phyloP scores from a whole-genome alignment of 1,140 invertebrate species.

The Eupristina koningsbergeri region DNA sequence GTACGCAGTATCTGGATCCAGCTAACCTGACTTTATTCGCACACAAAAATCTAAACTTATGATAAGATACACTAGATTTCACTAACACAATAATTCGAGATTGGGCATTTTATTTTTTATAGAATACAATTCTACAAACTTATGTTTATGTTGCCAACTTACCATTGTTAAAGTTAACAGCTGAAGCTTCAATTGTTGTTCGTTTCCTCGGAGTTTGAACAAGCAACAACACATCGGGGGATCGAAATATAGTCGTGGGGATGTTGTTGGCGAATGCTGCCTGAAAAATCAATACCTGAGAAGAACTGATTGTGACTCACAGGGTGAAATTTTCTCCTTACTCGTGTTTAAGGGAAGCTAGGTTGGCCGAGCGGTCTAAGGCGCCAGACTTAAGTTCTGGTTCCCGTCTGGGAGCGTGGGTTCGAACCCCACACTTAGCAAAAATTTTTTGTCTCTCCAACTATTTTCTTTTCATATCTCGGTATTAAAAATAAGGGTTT shows the following conservation, averaged over 20 bases:
- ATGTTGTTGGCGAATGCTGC: neutral
- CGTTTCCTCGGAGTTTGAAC: no score
- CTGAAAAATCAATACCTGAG: slow-evolving; percentile 24
- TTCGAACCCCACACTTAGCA: slow-evolving; percentile 76
- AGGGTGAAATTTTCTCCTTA: neutral
- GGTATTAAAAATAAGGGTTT: no score
- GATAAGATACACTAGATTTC: neutral
- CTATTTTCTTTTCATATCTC: neutral
- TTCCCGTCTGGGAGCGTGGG: slow-evolving; percentile 75
- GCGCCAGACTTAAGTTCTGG: slow-evolving; percentile 76
- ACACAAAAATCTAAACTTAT: neutral
- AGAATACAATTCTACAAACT: no score
- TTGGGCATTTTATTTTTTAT: no score
- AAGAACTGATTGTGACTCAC: neutral
- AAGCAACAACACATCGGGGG: no score
- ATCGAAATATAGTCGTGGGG: neutral
- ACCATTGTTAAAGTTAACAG: no score
- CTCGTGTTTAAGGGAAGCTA: slow-evolving; percentile 53
- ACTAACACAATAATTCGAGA: no score
- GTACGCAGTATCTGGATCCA: neutral
- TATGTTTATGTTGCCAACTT: no score
- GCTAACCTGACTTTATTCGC: neutral
- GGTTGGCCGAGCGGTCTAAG: slow-evolving; percentile 76
- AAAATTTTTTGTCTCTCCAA: slow-evolving; percentile 62
- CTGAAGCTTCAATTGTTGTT: no score